Evolutionary conservation across 2,113 vertebrate species (phyloP).

Genomic region (Fulica atra): DNA sequence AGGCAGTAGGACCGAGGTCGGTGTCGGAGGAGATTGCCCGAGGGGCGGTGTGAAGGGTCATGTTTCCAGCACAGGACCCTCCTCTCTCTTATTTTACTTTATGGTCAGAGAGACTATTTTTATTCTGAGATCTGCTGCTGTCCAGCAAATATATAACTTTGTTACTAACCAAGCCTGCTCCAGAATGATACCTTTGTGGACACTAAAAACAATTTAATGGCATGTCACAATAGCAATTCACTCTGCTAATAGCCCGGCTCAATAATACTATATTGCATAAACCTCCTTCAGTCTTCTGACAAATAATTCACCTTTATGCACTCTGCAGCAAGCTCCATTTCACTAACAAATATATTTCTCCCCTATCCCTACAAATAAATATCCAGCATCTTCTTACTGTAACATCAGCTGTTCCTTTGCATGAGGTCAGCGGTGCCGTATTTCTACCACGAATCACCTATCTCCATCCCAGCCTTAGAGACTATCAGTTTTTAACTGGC

Average conservation of each 20-base stretch:
- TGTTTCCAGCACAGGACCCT: neutral
- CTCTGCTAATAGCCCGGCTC: constrained; percentile 84
- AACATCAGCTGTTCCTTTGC: constrained; percentile 67
- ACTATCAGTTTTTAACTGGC: constrained; percentile 40
- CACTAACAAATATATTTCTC: constrained; percentile 84
- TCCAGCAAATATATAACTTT: constrained; percentile 85
- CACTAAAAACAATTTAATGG: constrained; percentile 88
- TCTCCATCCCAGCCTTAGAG: neutral
- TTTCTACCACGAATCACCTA: constrained; percentile 54
- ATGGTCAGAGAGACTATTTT: constrained; percentile 70
- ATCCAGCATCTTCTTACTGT: constrained; percentile 65
- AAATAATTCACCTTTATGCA: constrained; percentile 85
- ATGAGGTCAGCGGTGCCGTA: constrained; percentile 66
- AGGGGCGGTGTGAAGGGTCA: neutral
- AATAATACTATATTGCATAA: constrained; percentile 84
- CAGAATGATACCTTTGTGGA: constrained; percentile 84
- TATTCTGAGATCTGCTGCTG: constrained; percentile 76
- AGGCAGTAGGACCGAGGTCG: neutral
- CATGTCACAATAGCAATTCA: constrained; percentile 85
- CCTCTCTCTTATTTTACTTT: constrained; percentile 53
- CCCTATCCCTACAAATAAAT: constrained; percentile 78
- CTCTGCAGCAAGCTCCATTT: constrained; percentile 81
- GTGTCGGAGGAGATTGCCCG: neutral
- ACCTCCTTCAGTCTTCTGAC: constrained; percentile 77
- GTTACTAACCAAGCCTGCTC: constrained; percentile 80